Conservation (phyloP, 2,888 invertebrate species). For the Pachliopta kotzebuea region DNA sequence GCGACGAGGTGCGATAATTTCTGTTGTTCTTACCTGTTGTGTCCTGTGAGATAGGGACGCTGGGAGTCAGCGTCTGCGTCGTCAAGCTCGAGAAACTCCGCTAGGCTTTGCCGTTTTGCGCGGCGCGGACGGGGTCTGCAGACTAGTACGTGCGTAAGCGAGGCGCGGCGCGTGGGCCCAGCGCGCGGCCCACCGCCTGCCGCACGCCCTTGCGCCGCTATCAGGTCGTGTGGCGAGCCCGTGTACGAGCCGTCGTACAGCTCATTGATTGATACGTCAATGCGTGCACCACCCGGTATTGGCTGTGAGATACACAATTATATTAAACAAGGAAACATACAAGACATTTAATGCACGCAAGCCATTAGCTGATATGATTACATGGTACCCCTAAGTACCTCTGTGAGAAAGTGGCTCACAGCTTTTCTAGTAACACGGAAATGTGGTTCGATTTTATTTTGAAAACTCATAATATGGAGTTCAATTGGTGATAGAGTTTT, state of each 20-base stretch:
- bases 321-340: neutral
- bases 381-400: no score
- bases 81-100: constrained; percentile 93
- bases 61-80: constrained; percentile 91
- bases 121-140: constrained; percentile 85
- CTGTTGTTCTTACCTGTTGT: constrained; percentile 83
- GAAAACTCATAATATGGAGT: no score
- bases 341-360: no score
- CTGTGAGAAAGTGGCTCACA: no score
- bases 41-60: constrained; percentile 93
- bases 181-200: constrained; percentile 87
- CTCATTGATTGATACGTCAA: constrained; percentile 97
- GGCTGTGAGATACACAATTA: constrained; percentile 70
- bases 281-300: constrained; percentile 89
- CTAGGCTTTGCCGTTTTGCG: constrained; percentile 87
- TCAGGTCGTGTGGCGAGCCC: constrained; percentile 94
- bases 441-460: no score
- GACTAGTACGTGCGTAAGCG: constrained; percentile 76
- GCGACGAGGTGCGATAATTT: neutral
- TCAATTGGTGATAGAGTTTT: no score
- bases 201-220: constrained; percentile 87
- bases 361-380: no score
- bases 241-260: constrained; percentile 97
- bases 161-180: constrained; percentile 89
- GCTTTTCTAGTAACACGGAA: no score